phyloP scores from a whole-genome alignment of 2,797 vertebrate genomes.

The Lerista edwardsae region DNA sequence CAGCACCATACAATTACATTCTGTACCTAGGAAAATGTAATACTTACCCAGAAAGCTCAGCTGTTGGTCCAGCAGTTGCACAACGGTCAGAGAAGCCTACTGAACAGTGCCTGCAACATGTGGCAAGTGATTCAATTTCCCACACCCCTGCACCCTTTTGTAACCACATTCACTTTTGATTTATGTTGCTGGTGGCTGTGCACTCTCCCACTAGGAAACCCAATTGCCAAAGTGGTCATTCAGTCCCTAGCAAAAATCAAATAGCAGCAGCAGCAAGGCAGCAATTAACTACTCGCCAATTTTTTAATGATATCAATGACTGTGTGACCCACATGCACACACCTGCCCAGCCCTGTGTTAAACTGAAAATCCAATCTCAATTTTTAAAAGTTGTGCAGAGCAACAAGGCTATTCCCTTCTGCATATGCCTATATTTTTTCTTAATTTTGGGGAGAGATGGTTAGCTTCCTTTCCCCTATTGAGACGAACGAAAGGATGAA shows the following conservation, averaged over 20 bases:
- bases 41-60: too few relatives aligned
- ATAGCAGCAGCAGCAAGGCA: too few relatives aligned
- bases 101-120: background rate
- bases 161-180: background rate
- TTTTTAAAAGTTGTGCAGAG: background rate
- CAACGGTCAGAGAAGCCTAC: background rate
- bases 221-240: too few relatives aligned
- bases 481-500: background rate
- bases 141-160: background rate
- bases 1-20: too few relatives aligned
- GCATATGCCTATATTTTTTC: background rate
- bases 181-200: background rate
- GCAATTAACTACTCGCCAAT: accelerated
- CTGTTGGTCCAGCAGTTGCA: background rate
- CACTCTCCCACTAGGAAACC: background rate
- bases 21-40: background rate
- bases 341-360: too few relatives aligned
- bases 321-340: too few relatives aligned
- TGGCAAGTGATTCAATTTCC: background rate
- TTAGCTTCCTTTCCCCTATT: background rate
- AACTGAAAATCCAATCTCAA: background rate
- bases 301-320: background rate
- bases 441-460: background rate
- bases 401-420: background rate
- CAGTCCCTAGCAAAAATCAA: background rate